A percentile compares a stretch with the other conserved stretches of the same genome.
Evolutionary conservation across 2,888 invertebrate species (phyloP).

Genomic region (Adelphocoris suturalis): DNA sequence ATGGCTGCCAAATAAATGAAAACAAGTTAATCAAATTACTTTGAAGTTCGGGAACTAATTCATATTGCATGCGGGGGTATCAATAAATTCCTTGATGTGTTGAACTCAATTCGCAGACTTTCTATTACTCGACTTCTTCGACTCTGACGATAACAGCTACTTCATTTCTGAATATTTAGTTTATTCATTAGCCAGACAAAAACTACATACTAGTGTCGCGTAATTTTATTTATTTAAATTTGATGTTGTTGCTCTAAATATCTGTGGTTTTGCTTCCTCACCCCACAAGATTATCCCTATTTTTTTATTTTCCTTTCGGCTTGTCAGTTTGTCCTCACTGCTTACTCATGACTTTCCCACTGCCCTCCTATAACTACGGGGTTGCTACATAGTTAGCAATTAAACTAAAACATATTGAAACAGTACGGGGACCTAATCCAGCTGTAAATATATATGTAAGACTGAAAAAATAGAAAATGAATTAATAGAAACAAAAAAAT

Average conservation of each 20-base stretch:
- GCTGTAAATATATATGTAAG: too few species aligned
- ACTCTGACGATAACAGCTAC: not conserved
- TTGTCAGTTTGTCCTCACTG: too few species aligned
- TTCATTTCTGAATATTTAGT: not conserved
- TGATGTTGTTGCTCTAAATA: not conserved
- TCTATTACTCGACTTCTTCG: not conserved
- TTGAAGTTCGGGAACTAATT: too few species aligned
- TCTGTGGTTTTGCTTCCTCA: not conserved
- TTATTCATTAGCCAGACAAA: not conserved
- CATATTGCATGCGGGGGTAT: slow-evolving; percentile 3
- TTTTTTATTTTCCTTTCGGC: too few species aligned
- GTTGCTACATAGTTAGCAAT: too few species aligned
- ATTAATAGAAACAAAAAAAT: too few species aligned
- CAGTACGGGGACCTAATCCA: too few species aligned
- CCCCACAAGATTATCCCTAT: not conserved
- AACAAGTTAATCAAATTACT: too few species aligned
- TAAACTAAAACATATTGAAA: too few species aligned
- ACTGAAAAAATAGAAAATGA: too few species aligned
- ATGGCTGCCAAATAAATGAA: not conserved
- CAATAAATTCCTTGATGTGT: slow-evolving; percentile 11
- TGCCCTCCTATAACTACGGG: too few species aligned
- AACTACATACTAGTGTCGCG: not conserved
- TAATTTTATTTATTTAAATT: not conserved
- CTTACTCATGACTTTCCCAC: too few species aligned
- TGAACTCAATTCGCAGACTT: not conserved